Evolutionary conservation across 2,797 vertebrate genomes (phyloP).

Genomic region (Aphelocoma californica): DNA sequence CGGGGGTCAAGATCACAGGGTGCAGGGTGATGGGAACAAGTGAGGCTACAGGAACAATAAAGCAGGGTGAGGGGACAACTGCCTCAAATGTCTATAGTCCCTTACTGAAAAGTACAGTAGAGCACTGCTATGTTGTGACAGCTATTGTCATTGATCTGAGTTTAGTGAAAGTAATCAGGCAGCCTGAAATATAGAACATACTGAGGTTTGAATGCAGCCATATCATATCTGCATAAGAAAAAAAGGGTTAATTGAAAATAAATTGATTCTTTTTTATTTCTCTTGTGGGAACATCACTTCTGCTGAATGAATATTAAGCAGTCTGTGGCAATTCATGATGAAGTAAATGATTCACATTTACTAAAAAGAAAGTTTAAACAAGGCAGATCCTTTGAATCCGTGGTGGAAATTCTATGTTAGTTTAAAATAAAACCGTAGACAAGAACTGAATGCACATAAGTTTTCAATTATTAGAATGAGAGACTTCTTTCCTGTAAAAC

Average conservation of each 20-base stretch:
- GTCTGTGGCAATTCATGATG: not conserved
- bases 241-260: not conserved
- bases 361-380: not conserved
- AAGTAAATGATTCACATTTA: not conserved
- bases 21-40: not conserved
- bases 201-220: not conserved
- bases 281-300: not conserved
- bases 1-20: not conserved
- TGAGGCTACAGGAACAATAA: not conserved
- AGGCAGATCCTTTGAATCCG: not conserved
- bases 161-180: not conserved
- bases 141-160: not conserved
- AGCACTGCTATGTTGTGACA: not conserved
- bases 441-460: not conserved
- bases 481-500: not conserved
- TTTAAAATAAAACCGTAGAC: not conserved
- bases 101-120: not conserved
- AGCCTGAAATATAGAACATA: not conserved
- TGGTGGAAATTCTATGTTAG: not conserved
- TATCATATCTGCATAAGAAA: not conserved
- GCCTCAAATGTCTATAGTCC: not conserved
- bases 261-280: not conserved
- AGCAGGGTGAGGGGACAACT: not conserved
- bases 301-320: not conserved
- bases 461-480: not conserved